Evolutionary conservation across 2,888 invertebrate genomes (phyloP).

Genomic region (Lamellibrachia satsuma): DNA sequence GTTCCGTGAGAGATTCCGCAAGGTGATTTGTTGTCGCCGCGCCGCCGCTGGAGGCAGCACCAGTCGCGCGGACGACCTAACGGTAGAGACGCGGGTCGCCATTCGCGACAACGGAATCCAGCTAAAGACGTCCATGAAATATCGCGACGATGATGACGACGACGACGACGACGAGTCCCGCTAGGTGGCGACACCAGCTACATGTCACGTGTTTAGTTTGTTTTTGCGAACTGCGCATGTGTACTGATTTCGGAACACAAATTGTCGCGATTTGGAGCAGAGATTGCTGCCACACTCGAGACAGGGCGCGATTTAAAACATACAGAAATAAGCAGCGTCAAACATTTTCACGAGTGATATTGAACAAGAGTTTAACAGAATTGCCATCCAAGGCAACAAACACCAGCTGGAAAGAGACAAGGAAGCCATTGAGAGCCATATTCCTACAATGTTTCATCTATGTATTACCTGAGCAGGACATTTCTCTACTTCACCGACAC

Average conservation of each 20-base stretch:
- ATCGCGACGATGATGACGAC: neutral
- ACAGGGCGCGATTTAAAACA: no score
- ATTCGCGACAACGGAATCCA: neutral
- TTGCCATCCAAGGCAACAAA: neutral
- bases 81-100: neutral
- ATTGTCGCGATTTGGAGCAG: neutral
- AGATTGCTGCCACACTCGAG: no score
- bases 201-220: neutral
- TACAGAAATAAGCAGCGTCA: no score
- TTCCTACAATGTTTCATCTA: neutral
- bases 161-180: neutral
- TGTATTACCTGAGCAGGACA: neutral
- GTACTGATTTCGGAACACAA: neutral
- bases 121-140: neutral
- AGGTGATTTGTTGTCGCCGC: neutral
- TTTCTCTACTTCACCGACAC: neutral
- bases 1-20: conserved; percentile 42
- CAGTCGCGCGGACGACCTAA: neutral
- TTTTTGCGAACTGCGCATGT: neutral
- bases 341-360: no score
- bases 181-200: neutral
- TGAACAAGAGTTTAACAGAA: no score
- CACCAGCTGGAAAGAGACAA: neutral
- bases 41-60: neutral
- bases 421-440: neutral